Percentiles rank a stretch among this genome's conserved stretches.
Evolutionary conservation across 2,888 invertebrate genomes (phyloP).

Genomic region (Eledone cirrhosa): DNA sequence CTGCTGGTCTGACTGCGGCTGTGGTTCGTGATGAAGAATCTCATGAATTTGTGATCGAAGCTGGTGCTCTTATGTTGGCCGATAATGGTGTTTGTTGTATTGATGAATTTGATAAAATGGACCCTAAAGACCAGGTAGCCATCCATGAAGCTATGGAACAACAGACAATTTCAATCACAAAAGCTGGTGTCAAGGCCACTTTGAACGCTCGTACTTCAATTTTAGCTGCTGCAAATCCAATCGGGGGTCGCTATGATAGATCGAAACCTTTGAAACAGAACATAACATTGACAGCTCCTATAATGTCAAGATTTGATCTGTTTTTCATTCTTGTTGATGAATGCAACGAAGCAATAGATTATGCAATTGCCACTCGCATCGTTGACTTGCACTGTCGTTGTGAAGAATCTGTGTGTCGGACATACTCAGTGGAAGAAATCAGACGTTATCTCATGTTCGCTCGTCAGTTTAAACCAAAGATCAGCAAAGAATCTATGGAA

Average conservation of each 20-base stretch:
- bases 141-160: slow-evolving; percentile 99
- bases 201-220: slow-evolving; percentile 97
- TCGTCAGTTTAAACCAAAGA: slow-evolving; percentile 90
- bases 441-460: slow-evolving; percentile 96
- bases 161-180: slow-evolving; percentile 98
- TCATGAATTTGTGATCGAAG: slow-evolving; percentile 98
- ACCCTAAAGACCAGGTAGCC: slow-evolving; percentile 94
- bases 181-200: slow-evolving; percentile 84
- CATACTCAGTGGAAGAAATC: slow-evolving; percentile 89
- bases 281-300: slow-evolving; percentile 90
- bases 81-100: slow-evolving; percentile 98
- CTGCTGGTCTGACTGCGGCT: slow-evolving; percentile 98
- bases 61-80: slow-evolving; percentile 98
- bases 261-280: slow-evolving; percentile 94
- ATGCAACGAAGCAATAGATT: slow-evolving; percentile 92
- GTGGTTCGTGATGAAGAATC: slow-evolving; percentile 98
- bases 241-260: slow-evolving; percentile 95
- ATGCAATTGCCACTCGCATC: slow-evolving; percentile 95
- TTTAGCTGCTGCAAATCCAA: slow-evolving; percentile 96
- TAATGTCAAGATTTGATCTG: slow-evolving; percentile 98
- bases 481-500: slow-evolving; percentile 79
- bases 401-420: slow-evolving; percentile 80
- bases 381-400: slow-evolving; percentile 91
- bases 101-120: slow-evolving; percentile 99
- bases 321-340: slow-evolving; percentile 99